Conservation (phyloP, 2,888 invertebrate species). For the Arctia plantaginis region DNA sequence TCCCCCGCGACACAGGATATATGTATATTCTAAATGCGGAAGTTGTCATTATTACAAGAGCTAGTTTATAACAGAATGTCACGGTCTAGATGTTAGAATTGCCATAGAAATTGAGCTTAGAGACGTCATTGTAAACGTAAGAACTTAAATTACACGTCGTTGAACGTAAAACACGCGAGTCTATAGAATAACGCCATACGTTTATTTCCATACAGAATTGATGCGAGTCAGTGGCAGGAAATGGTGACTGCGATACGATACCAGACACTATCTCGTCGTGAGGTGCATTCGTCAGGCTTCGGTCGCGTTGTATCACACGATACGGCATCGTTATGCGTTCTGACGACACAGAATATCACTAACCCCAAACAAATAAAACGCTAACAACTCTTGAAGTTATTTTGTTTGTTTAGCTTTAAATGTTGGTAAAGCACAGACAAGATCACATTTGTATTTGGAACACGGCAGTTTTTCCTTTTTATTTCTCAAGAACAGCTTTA, state of each 20-base stretch:
- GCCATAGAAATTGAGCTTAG: background rate
- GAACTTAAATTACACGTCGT: constrained; percentile 20
- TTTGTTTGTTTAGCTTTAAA: constrained; percentile 36
- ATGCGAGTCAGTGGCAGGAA: constrained; percentile 65
- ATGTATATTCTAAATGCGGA: too few relatives aligned
- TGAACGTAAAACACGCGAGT: constrained; percentile 48
- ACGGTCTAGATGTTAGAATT: background rate
- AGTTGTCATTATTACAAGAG: background rate
- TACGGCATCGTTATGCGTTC: constrained; percentile 49
- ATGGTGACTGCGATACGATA: constrained; percentile 62
- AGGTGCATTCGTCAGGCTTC: constrained; percentile 56
- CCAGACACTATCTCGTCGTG: constrained; percentile 61
- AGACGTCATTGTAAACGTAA: background rate
- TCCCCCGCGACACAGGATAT: too few relatives aligned
- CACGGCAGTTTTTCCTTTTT: constrained; percentile 36
- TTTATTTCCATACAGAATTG: constrained; percentile 75
- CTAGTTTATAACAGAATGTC: background rate
- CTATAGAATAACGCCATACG: constrained; percentile 58
- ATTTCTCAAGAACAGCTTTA: constrained; percentile 56
- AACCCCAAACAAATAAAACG: constrained; percentile 30
- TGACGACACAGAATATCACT: constrained; percentile 34
- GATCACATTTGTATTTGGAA: constrained; percentile 27
- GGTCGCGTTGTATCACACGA: constrained; percentile 57
- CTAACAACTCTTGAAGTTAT: constrained; percentile 21
- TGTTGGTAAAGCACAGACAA: constrained; percentile 30